A percentile compares a stretch with the other conserved stretches of the same genome.
Conservation (phyloP, 1,140 invertebrate genomes). For the Zeugodacus cucurbitae region DNA sequence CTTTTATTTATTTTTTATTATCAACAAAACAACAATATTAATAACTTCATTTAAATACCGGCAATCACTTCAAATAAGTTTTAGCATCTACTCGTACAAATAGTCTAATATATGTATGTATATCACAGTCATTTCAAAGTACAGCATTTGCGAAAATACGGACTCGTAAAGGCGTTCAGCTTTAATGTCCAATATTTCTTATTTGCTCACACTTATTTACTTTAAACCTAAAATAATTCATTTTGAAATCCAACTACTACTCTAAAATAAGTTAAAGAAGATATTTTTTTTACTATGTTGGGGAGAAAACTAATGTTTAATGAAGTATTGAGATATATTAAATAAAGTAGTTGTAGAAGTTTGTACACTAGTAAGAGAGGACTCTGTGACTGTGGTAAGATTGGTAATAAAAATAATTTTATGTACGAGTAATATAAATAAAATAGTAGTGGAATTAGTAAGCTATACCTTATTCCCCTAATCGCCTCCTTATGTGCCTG, state of each 20-base stretch:
- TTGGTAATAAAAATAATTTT: not conserved
- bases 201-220: not conserved
- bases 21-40: conserved; percentile 22
- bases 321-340: not conserved
- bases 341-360: not conserved
- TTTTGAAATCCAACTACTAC: not conserved
- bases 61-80: not conserved
- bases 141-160: not conserved
- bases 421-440: conserved; percentile 36
- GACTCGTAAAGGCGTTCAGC: not conserved
- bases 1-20: conserved; percentile 13
- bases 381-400: not conserved
- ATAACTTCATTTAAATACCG: not conserved
- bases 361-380: not conserved
- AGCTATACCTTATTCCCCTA: conserved; percentile 93
- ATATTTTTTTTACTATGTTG: not conserved
- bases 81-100: conserved; percentile 12
- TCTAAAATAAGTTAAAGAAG: not conserved
- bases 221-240: not conserved
- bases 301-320: too few relatives aligned
- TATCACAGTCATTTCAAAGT: not conserved
- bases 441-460: conserved; percentile 48
- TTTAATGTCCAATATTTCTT: not conserved
- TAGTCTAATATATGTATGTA: not conserved
- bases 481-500: conserved; percentile 99